Evolutionary conservation across 2,797 vertebrate species (phyloP).

Genomic region (Amphiprion clarkii): DNA sequence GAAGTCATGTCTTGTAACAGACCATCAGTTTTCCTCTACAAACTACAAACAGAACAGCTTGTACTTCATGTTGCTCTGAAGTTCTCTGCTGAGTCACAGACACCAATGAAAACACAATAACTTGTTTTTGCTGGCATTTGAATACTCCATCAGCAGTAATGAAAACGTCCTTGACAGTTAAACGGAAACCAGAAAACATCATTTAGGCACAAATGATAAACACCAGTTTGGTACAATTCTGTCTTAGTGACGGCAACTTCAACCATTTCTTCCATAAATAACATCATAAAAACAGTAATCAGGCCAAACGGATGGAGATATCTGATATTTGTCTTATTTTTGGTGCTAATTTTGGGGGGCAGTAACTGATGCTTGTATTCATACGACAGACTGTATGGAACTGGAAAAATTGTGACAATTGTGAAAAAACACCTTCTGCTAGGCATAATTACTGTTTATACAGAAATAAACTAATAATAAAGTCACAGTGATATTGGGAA

Average conservation of each 20-base stretch:
- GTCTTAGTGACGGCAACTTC: not conserved
- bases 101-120: not conserved
- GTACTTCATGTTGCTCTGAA: not conserved
- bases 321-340: not conserved
- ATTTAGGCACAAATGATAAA: too few relatives aligned
- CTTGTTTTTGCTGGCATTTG: not conserved
- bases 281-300: not conserved
- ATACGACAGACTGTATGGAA: not conserved
- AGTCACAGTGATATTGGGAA: not conserved
- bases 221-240: too few relatives aligned
- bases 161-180: too few relatives aligned
- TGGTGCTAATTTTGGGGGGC: not conserved
- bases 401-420: not conserved
- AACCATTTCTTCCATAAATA: not conserved
- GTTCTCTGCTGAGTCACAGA: not conserved
- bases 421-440: too few relatives aligned
- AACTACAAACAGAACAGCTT: not conserved
- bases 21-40: not conserved
- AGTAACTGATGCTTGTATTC: too few relatives aligned
- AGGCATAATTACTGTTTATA: too few relatives aligned
- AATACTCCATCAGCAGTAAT: constrained; percentile 9
- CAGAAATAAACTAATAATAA: not conserved
- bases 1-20: not conserved
- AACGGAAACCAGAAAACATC: too few relatives aligned
- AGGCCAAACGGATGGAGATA: too few relatives aligned